These are phyloP conservation scores for Coreius guichenoti DNA, from an alignment of 2,797 vertebrate genomes.

Conservation along the genomic window DNA sequence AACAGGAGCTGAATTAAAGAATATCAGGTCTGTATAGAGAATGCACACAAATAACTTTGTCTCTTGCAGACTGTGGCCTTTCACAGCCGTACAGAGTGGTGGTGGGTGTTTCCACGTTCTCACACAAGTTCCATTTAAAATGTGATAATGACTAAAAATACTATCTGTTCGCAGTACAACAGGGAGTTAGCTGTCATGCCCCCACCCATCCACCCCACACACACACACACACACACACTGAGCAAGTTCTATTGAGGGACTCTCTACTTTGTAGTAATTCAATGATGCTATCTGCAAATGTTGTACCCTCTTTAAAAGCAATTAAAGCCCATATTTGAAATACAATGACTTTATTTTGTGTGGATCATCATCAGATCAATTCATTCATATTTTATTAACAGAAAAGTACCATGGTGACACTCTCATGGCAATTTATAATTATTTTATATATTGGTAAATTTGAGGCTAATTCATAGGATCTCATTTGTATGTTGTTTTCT, in stretches of 20 bases:
- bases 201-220: too few relatives aligned
- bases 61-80: conserved; percentile 4
- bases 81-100: neutral
- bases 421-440: neutral
- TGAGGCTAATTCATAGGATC: neutral
- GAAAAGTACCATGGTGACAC: neutral
- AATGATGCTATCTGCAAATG: neutral
- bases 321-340: neutral
- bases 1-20: conserved; percentile 6
- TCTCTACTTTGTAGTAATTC: neutral
- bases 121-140: neutral
- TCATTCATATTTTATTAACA: neutral
- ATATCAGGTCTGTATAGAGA: neutral
- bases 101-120: conserved; percentile 11
- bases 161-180: neutral
- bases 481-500: neutral
- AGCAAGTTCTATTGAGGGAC: conserved; percentile 4
- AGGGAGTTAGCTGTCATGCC: neutral
- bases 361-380: neutral
- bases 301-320: neutral
- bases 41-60: conserved; percentile 1
- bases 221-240: neutral
- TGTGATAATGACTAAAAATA: conserved; percentile 39
- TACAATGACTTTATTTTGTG: neutral
- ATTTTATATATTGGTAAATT: neutral